Base-by-base conservation (phyloP, 2,797 vertebrate genomes). In the Cheirogaleus major region DNA sequence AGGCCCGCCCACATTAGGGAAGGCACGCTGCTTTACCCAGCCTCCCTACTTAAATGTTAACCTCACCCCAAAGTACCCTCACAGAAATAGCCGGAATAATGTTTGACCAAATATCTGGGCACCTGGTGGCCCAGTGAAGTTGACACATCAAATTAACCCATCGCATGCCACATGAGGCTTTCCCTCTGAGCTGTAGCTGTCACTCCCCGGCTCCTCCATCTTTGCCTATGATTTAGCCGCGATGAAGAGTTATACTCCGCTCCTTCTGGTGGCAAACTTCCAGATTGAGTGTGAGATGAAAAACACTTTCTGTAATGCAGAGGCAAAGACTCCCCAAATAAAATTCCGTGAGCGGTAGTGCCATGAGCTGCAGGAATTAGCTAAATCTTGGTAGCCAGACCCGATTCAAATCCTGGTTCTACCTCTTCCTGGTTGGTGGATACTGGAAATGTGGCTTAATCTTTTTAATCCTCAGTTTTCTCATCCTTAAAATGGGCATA, bases 381-480 rank as follows among this genome's bases (percentile, higher is more conserved):
- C 10, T 32, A 86, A 22, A n/a, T 43, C 69, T 13, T 73, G 32
- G 57, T 4, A 35, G 25, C 50, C 43, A 80, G 84, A 59, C 4
- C 41, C 13, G 0, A 35, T n/a, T n/a, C 20, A 65, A 85, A 63
- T 69, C 57, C 65, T 70, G 52, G 50, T 35, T 92, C 81, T 76
- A 43, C 22, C 27, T 94, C 76, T 82, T 84, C 38, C 78, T 43
- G 52, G 48, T 63, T 75, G 5, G n/a, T 95, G 32, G 20, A 32
- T 73, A 22, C 67, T 57, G n/a, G 55, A 25, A 48, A 84, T 41
- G 6, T 45, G 59, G 59, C 45, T 67, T 90, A 38, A 63, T 72
- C 85, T 89, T 59, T 50, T 85, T 43, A 79, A 18, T 41, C 25
- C 73, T 91, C 30, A 13, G 15, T 67, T 78, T 91, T 48, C 90